phyloP scores from a whole-genome alignment of 2,888 invertebrate species.

The Catocala sponsa region DNA sequence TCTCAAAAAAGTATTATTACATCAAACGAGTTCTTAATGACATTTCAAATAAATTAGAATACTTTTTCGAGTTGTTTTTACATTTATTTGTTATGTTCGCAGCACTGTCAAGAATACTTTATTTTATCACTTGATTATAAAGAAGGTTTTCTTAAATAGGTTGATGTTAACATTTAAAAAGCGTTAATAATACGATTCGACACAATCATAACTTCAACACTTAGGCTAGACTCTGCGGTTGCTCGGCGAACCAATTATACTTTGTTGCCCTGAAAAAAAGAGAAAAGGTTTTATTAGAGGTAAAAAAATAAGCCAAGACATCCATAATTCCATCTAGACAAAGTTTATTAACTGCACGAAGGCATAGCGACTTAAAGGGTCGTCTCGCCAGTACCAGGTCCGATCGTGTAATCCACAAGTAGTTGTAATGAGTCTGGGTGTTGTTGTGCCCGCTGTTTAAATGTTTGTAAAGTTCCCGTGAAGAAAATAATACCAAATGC shows the following conservation, averaged over 20 bases:
- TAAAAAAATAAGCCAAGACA: no score
- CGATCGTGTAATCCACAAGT: no score
- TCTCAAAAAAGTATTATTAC: no score
- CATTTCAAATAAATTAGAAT: slow-evolving; percentile 3
- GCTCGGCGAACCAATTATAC: slow-evolving; percentile 47
- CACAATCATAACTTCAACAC: slow-evolving; percentile 29
- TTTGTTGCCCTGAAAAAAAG: slow-evolving; percentile 71
- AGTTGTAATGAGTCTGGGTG: no score
- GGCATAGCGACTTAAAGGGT: no score
- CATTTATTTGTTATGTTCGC: slow-evolving; percentile 13
- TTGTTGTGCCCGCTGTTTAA: no score
- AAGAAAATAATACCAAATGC: no score
- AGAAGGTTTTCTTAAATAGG: slow-evolving; percentile 11
- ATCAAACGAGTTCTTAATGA: no score
- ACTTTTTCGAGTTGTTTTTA: neutral
- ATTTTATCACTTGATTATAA: slow-evolving; percentile 3
- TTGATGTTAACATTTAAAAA: slow-evolving; percentile 17
- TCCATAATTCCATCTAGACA: no score
- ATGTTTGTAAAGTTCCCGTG: no score
- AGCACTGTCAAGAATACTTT: slow-evolving; percentile 12
- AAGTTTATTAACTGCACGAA: no score
- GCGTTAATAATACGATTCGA: slow-evolving; percentile 35
- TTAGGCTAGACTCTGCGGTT: slow-evolving; percentile 32
- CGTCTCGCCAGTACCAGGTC: no score
- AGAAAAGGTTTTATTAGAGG: neutral